A percentile compares a stretch with the other conserved stretches of the same genome.
Evolutionary conservation across 2,797 vertebrate genomes (phyloP).

Genomic region (Argya squamiceps): DNA sequence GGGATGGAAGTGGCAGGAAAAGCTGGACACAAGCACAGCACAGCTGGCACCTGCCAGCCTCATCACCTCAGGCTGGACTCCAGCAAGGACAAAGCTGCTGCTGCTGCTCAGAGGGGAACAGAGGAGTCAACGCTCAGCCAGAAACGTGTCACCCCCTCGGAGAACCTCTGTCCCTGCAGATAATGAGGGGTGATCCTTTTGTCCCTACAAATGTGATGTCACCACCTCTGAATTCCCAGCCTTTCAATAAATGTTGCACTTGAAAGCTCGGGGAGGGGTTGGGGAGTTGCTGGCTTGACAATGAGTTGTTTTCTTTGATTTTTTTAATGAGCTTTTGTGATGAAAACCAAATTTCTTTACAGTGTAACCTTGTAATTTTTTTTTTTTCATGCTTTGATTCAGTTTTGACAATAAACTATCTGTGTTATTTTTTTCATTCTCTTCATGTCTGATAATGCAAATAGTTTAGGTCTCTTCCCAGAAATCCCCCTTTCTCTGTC

Average conservation of each 20-base stretch:
- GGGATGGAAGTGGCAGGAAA: background rate
- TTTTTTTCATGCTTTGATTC: slow-evolving; percentile 8
- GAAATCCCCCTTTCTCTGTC: background rate
- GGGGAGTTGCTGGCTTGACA: background rate
- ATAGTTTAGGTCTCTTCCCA: background rate
- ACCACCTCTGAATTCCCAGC: background rate
- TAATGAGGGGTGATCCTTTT: background rate
- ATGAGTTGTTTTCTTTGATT: background rate
- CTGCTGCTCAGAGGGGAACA: background rate
- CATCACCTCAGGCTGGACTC: accelerated
- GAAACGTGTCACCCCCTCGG: background rate
- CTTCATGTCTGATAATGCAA: background rate
- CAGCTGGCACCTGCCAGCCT: background rate
- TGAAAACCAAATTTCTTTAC: background rate
- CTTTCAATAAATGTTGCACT: background rate
- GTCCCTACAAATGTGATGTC: accelerated
- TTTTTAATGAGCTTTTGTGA: slow-evolving; percentile 24
- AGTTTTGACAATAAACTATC: slow-evolving; percentile 31
- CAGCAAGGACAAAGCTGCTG: background rate
- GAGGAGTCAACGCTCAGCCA: background rate
- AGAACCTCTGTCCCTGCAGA: background rate
- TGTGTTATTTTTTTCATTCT: slow-evolving; percentile 40
- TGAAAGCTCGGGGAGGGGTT: background rate
- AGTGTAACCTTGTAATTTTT: background rate
- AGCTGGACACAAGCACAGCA: background rate